A percentile compares a stretch with the other conserved stretches of the same genome.
phyloP scores from a whole-genome alignment of 2,113 vertebrate genomes.

The Psittacula cyanocephala region DNA sequence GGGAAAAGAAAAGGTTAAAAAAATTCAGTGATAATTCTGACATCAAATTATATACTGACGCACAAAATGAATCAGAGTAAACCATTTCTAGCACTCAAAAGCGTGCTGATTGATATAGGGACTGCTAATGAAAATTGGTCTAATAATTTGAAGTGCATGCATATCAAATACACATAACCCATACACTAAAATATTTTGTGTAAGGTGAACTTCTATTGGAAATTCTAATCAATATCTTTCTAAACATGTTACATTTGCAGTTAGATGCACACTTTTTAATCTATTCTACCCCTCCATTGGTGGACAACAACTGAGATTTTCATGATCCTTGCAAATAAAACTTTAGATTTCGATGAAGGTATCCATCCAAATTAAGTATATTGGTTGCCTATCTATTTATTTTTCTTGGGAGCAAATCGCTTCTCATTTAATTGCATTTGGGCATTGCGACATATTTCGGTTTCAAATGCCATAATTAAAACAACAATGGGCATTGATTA shows the following conservation, averaged over 20 bases:
- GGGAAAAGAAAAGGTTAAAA: neutral
- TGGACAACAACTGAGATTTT: neutral
- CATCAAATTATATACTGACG: neutral
- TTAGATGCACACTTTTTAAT: neutral
- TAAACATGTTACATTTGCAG: neutral
- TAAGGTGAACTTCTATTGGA: neutral
- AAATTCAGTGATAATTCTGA: neutral
- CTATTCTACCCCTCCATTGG: neutral
- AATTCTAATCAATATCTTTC: constrained; percentile 10
- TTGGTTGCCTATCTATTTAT: neutral
- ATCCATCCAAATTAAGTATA: neutral
- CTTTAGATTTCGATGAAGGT: neutral
- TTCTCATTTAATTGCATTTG: neutral
- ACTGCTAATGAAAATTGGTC: constrained; percentile 46
- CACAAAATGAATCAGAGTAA: neutral
- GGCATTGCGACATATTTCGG: neutral
- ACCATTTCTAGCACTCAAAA: neutral
- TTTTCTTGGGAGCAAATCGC: neutral
- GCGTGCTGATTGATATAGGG: neutral
- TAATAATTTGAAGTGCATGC: constrained; percentile 22
- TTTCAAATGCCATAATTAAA: neutral
- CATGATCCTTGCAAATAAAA: neutral
- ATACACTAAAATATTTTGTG: neutral
- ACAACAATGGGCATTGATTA: neutral
- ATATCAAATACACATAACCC: neutral